Base-by-base conservation (phyloP, 2,888 invertebrate species). In the Drosophila vallismaia region DNA sequence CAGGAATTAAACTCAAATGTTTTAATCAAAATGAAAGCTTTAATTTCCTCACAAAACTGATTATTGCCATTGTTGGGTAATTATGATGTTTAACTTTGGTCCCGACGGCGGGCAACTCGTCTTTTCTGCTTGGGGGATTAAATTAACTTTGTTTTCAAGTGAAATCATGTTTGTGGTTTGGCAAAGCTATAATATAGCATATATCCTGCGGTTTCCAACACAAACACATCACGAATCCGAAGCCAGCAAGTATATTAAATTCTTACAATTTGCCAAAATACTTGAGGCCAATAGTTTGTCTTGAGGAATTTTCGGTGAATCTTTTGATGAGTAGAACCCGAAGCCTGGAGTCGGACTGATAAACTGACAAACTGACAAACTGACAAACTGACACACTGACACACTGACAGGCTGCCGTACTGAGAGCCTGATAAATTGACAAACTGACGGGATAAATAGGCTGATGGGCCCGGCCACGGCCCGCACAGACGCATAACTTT, bases 401-500 rank as follows among this genome's bases (percentile, higher is more conserved):
- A n/a, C n/a, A n/a, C n/a, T n/a, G n/a, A n/a, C n/a, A 19, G 2
- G 2, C 19, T 14, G 14, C 14, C 14, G 14, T 14, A 14, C 14
- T 19, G 19, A 19, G 19, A 19, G 68, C 46, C 58, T 67, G 58
- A 52, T 67, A 68, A 75, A 79, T 75, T 71, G 80, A 73, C 70
- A 73, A 69, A 70, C 46, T 68, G 57, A 57, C 9, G 46, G 50
- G 46, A 45, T 45, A 49, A 29, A 44, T 49, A 14, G 42, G 40
- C 19, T 19, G 49, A 28, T 9, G 3, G 10, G 3, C 6, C 3
- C 2, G 24, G 38, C 38, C 9, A 1, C 8, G 26, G 64, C 56
- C 57, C 53, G 70, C 66, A 68, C 69, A 64, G 71, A 42, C 75
- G 84, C 78, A 83, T 80, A 76, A 82, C 76, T 80, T 86, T 82